A percentile compares a stretch with the other conserved stretches of the same genome.
These are phyloP conservation scores for Candoia aspera DNA, from an alignment of 2,113 vertebrate genomes.

Conservation along the genomic window DNA sequence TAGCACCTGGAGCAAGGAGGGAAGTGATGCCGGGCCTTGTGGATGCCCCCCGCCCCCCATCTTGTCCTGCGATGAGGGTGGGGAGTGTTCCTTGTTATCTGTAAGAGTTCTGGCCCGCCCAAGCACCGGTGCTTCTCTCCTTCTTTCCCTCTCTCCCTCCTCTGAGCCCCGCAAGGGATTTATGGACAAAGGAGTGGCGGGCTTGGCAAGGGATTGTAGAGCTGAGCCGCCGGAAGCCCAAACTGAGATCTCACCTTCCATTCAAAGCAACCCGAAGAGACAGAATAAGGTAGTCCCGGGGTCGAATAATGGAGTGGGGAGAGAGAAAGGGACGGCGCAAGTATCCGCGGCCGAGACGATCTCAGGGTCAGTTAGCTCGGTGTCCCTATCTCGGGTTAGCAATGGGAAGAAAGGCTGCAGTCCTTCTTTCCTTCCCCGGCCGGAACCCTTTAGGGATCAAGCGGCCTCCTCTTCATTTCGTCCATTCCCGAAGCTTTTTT, in stretches of 20 bases:
- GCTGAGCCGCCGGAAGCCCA: background rate
- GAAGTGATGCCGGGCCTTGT: background rate
- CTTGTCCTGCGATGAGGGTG: background rate
- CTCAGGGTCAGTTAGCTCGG: background rate
- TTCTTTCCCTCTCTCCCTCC: background rate
- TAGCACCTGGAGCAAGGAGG: background rate
- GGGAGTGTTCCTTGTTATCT: background rate
- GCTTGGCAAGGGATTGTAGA: background rate
- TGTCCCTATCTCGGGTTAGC: background rate
- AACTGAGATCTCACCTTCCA: background rate
- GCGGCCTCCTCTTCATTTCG: background rate
- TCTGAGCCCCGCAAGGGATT: background rate
- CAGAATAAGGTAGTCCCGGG: background rate
- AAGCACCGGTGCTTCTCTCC: background rate
- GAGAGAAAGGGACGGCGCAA: background rate
- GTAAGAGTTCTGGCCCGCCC: background rate
- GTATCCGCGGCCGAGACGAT: background rate
- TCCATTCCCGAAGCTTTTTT: background rate
- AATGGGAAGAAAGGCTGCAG: background rate
- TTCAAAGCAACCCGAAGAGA: background rate
- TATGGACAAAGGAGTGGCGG: background rate
- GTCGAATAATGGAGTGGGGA: background rate
- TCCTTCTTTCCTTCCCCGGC: background rate
- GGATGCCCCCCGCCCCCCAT: background rate
- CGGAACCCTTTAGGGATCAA: background rate